phyloP scores from a whole-genome alignment of 2,797 vertebrate genomes.

The Poecilia picta region DNA sequence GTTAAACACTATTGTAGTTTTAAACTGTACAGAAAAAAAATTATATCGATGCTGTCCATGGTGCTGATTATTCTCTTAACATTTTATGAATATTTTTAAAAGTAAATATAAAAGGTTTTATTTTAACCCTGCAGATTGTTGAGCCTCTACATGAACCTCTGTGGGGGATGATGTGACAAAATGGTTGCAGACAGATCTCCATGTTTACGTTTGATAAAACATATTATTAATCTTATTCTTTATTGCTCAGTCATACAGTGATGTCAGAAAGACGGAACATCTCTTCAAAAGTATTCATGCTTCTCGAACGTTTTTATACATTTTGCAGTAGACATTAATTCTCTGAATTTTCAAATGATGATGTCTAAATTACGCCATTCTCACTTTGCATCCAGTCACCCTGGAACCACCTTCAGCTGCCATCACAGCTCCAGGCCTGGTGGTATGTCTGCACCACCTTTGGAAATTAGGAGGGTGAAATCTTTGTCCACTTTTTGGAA shows the following conservation, averaged over 20 bases:
- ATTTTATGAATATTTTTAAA: not conserved
- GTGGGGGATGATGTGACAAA: not conserved
- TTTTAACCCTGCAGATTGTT: conserved; percentile 8
- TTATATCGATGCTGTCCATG: conserved; percentile 36
- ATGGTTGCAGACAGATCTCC: conserved; percentile 4
- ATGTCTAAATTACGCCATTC: too few relatives aligned
- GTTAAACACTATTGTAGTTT: not conserved
- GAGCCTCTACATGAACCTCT: conserved; percentile 6
- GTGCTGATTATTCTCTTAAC: conserved; percentile 43
- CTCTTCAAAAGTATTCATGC: not conserved
- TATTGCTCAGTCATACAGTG: not conserved
- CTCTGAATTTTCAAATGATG: too few relatives aligned
- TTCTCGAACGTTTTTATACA: not conserved
- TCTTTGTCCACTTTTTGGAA: not conserved
- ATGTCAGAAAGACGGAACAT: not conserved
- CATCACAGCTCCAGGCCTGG: not conserved
- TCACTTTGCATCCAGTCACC: too few relatives aligned
- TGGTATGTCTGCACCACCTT: not conserved
- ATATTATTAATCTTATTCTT: conserved; percentile 3
- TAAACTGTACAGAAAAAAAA: not conserved
- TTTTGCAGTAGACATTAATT: too few relatives aligned
- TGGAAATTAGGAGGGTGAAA: not conserved
- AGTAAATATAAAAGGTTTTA: too few relatives aligned
- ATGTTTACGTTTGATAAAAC: conserved; percentile 5
- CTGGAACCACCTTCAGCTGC: not conserved